Evolutionary conservation across 1,140 invertebrate genomes (phyloP).

Genomic region (Eumeta japonica): DNA sequence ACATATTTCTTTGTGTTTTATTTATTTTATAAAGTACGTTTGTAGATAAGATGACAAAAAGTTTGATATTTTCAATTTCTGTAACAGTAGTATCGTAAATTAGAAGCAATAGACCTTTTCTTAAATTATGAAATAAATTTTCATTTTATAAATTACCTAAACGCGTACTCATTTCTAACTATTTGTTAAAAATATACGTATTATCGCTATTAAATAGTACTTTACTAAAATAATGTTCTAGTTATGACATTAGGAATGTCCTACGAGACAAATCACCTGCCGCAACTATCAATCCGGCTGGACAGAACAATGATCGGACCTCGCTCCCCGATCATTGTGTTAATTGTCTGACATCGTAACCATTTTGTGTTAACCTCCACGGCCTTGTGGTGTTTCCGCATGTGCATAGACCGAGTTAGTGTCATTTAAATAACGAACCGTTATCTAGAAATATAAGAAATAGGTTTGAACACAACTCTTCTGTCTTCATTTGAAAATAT

Average conservation of each 20-base stretch:
- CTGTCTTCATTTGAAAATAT: too few species aligned
- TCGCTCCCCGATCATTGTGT: conserved; percentile 10
- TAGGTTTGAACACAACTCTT: too few species aligned
- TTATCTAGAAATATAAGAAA: too few species aligned
- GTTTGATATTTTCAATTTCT: too few species aligned
- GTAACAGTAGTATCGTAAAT: too few species aligned
- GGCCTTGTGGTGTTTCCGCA: conserved; percentile 9
- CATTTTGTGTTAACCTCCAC: conserved; percentile 13
- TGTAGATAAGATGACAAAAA: too few species aligned
- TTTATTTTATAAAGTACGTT: too few species aligned
- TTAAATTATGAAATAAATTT: too few species aligned
- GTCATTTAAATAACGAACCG: too few species aligned
- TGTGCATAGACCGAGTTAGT: not conserved
- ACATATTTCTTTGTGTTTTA: too few species aligned
- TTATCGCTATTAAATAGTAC: not conserved
- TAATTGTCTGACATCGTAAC: conserved; percentile 11
- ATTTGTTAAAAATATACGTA: not conserved
- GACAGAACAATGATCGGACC: not conserved
- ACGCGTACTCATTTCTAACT: not conserved
- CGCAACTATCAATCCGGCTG: too few species aligned
- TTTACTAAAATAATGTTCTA: not conserved
- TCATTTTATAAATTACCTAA: not conserved
- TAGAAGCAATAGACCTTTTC: too few species aligned
- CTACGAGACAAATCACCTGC: not conserved
- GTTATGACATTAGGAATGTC: not conserved